Percentiles rank a stretch among this genome's conserved stretches.
Conservation (phyloP, 2,797 vertebrate genomes). For the Carcharodon carcharias region DNA sequence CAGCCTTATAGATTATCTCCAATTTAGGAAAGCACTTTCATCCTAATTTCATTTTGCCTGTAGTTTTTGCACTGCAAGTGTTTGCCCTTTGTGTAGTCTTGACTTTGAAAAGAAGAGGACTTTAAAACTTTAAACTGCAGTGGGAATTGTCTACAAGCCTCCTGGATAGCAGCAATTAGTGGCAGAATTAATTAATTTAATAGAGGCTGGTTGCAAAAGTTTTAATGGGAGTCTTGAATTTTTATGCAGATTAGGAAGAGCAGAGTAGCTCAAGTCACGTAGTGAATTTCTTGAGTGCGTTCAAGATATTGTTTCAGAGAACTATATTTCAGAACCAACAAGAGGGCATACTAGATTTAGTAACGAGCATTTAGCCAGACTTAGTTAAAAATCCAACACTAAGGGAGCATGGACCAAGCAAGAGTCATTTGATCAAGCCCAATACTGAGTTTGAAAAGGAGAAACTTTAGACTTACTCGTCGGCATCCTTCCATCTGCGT, state of each 20-base stretch:
- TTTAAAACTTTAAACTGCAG: neutral
- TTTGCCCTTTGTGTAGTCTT: neutral
- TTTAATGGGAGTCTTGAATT: neutral
- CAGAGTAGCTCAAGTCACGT: neutral
- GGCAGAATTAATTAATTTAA: neutral
- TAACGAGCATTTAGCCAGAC: neutral
- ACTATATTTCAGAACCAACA: neutral
- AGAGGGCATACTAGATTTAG: neutral
- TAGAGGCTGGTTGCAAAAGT: neutral
- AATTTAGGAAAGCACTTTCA: constrained; percentile 8
- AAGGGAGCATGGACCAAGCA: neutral
- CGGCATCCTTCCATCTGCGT: too few relatives aligned
- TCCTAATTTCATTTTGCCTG: neutral
- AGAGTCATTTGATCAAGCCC: too few relatives aligned
- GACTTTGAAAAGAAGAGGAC: neutral
- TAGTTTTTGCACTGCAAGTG: neutral
- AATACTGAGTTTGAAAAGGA: neutral
- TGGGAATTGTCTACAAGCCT: neutral
- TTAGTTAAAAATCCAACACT: neutral
- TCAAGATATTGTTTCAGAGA: neutral
- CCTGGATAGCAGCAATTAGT: neutral
- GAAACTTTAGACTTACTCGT: neutral
- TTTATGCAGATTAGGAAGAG: neutral
- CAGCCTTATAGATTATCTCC: neutral
- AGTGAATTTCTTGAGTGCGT: neutral